Conservation (phyloP, 2,797 vertebrate species). For the Momotus momota region DNA sequence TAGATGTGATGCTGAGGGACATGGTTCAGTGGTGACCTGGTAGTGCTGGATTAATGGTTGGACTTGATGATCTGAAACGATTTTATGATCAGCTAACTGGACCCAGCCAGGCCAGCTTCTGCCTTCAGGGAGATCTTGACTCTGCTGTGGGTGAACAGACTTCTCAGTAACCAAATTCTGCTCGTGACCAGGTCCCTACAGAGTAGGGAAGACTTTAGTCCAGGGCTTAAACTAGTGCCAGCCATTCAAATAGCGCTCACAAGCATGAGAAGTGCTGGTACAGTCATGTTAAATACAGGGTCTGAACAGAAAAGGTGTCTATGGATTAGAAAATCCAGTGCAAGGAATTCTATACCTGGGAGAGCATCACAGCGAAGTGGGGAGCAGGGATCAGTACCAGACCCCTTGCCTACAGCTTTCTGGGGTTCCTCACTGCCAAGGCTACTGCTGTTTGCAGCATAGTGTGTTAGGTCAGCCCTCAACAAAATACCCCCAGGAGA, state of each 20-base stretch:
- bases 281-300: not conserved
- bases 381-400: not conserved
- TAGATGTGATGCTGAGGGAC: not conserved
- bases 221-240: not conserved
- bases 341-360: not conserved
- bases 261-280: not conserved
- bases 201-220: not conserved
- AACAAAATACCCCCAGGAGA: accelerated
- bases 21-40: not conserved
- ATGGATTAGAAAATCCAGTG: not conserved
- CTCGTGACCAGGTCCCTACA: not conserved
- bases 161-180: not conserved
- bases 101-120: not conserved
- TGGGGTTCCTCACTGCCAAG: not conserved
- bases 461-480: not conserved
- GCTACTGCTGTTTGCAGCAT: not conserved
- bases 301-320: not conserved
- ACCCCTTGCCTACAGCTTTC: not conserved
- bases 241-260: not conserved
- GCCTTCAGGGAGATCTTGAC: not conserved
- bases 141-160: not conserved
- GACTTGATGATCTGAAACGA: not conserved
- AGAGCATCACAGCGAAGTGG: not conserved
- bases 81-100: not conserved
- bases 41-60: not conserved